Conservation (phyloP, 2,888 invertebrate genomes). For the Ophion costatus region DNA sequence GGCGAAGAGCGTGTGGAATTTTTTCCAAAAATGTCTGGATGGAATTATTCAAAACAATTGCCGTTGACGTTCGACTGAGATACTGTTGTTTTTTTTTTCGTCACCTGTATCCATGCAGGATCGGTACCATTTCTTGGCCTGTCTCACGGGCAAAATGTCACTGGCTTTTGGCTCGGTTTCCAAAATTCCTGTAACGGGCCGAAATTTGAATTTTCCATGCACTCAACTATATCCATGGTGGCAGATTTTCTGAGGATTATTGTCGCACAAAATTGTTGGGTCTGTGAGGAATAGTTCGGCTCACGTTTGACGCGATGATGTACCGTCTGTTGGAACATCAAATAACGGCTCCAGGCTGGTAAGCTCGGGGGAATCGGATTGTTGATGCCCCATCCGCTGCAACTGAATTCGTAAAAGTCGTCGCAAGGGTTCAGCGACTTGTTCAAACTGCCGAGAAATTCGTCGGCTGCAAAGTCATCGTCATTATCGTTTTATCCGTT, state of each 20-base stretch:
- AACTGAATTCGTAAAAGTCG: conserved; percentile 73
- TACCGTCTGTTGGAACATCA: conserved; percentile 58
- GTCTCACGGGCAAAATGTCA: conserved; percentile 70
- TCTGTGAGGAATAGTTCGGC: not conserved
- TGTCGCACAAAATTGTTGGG: not conserved
- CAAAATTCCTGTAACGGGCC: conserved; percentile 61
- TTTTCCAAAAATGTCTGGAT: no score
- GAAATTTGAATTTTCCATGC: not conserved
- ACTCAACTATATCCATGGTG: not conserved
- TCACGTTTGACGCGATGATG: conserved; percentile 58
- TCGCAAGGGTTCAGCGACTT: conserved; percentile 71
- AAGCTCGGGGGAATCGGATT: conserved; percentile 68
- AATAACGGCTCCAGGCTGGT: conserved; percentile 65
- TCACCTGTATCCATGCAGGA: conserved; percentile 72
- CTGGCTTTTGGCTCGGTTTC: conserved; percentile 35
- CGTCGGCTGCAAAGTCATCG: conserved; percentile 49
- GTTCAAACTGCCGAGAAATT: conserved; percentile 67
- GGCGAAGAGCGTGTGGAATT: not conserved
- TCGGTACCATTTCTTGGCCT: conserved; percentile 71
- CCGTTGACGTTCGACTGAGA: not conserved
- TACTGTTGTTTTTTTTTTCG: not conserved
- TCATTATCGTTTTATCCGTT: not conserved
- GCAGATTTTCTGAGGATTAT: no score
- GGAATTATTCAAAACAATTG: no score
- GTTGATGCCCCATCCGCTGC: conserved; percentile 69